Evolutionary conservation across 1,140 invertebrate species (phyloP).

Genomic region (Pogonomyrmex californicus): DNA sequence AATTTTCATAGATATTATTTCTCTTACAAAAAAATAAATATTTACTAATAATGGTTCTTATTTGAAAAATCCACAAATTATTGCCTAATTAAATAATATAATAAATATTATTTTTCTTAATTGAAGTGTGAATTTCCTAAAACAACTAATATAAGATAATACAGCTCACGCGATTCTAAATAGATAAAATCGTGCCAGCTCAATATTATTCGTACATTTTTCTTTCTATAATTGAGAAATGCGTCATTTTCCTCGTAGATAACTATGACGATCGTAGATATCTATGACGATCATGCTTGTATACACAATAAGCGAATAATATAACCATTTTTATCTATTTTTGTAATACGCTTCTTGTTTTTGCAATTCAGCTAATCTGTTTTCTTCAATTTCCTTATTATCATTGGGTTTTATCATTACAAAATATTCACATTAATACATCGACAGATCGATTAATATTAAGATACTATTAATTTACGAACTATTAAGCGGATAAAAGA

Average conservation of each 20-base stretch:
- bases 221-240: slow-evolving; percentile 34
- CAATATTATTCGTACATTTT: slow-evolving; percentile 22
- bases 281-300: not conserved
- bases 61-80: slow-evolving; percentile 5
- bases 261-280: slow-evolving; percentile 8
- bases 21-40: not conserved
- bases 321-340: slow-evolving; percentile 38
- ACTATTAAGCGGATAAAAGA: not conserved
- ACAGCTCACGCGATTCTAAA: slow-evolving; percentile 19
- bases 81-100: not conserved
- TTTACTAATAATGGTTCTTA: not conserved
- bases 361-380: not conserved
- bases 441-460: slow-evolving; percentile 5
- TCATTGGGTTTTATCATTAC: slow-evolving; percentile 25
- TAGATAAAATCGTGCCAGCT: slow-evolving; percentile 2
- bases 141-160: not conserved
- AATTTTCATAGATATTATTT: not conserved
- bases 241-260: slow-evolving; percentile 20
- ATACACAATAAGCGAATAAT: not conserved
- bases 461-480: not conserved
- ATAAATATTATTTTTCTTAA: not conserved
- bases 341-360: slow-evolving; percentile 31
- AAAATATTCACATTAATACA: not conserved
- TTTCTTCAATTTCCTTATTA: not conserved
- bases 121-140: not conserved